phyloP scores from a whole-genome alignment of 2,797 vertebrate species.

The Thamnophis elegans region DNA sequence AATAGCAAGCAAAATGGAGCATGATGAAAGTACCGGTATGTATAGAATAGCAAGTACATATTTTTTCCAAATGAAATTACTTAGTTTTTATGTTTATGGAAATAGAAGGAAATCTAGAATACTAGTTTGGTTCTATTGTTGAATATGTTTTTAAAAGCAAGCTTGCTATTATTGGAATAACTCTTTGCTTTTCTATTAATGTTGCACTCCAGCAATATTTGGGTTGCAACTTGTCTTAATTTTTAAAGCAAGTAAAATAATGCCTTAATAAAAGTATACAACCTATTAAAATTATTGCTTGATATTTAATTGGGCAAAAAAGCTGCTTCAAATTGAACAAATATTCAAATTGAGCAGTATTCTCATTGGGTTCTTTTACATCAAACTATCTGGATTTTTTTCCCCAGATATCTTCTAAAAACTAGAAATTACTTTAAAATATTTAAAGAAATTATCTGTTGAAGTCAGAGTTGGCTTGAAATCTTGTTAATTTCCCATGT shows the following conservation, averaged over 20 bases:
- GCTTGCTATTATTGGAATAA: too few relatives aligned
- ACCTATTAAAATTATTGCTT: background rate
- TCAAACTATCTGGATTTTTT: background rate
- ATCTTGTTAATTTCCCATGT: background rate
- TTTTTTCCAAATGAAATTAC: background rate
- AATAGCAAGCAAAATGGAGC: conserved; percentile 3
- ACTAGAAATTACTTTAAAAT: background rate
- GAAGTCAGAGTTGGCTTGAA: background rate
- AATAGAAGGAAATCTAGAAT: background rate
- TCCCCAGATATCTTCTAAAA: background rate
- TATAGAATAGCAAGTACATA: background rate
- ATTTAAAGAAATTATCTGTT: background rate
- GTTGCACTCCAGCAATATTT: background rate
- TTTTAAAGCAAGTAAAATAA: background rate
- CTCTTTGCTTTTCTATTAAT: background rate
- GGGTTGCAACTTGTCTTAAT: background rate
- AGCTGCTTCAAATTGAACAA: background rate
- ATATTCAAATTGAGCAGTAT: background rate
- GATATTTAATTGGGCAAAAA: background rate
- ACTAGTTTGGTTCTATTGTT: background rate
- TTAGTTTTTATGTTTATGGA: background rate
- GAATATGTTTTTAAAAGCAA: background rate
- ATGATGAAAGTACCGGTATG: background rate
- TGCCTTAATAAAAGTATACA: background rate
- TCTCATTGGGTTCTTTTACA: background rate